phyloP scores from a whole-genome alignment of 2,113 vertebrate species.

The Chionodraco myersi region DNA sequence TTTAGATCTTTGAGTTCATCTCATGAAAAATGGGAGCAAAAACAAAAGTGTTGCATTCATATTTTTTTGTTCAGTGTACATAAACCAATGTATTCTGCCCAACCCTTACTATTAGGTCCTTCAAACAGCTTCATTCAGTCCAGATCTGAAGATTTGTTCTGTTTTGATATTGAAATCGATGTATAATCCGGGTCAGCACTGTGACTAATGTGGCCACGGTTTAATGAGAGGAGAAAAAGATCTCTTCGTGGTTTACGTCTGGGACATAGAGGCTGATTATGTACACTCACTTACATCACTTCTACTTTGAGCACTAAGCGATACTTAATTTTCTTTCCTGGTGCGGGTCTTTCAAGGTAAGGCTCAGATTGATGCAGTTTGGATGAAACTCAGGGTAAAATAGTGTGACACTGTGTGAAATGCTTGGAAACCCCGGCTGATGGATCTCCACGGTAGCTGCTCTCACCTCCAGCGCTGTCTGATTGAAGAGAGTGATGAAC shows the following conservation, averaged over 20 bases:
- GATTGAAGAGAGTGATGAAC: conserved; percentile 91
- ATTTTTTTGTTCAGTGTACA: too few species aligned
- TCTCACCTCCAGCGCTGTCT: conserved; percentile 88
- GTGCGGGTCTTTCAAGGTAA: conserved; percentile 30
- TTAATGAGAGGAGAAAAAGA: conserved; percentile 5
- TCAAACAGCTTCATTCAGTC: conserved; percentile 10
- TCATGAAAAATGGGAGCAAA: too few species aligned
- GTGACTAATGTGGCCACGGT: background rate
- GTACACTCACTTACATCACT: conserved; percentile 15
- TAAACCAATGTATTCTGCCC: too few species aligned
- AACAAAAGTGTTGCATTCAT: too few species aligned
- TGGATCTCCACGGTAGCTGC: conserved; percentile 55
- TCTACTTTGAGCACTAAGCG: background rate
- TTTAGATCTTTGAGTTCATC: too few species aligned
- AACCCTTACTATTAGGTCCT: background rate
- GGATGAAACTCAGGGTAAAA: conserved; percentile 40
- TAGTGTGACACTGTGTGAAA: conserved; percentile 57
- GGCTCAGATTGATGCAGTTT: conserved; percentile 35
- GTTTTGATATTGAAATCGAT: conserved; percentile 43
- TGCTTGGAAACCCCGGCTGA: conserved; percentile 60
- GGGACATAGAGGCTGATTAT: conserved; percentile 6
- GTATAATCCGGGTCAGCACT: background rate
- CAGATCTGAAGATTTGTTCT: conserved; percentile 35
- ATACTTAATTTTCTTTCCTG: conserved; percentile 33
- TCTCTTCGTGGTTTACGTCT: conserved; percentile 6